Conservation (phyloP, 35 echinoderm and acorn worm genomes). For the Antedon bifida region DNA sequence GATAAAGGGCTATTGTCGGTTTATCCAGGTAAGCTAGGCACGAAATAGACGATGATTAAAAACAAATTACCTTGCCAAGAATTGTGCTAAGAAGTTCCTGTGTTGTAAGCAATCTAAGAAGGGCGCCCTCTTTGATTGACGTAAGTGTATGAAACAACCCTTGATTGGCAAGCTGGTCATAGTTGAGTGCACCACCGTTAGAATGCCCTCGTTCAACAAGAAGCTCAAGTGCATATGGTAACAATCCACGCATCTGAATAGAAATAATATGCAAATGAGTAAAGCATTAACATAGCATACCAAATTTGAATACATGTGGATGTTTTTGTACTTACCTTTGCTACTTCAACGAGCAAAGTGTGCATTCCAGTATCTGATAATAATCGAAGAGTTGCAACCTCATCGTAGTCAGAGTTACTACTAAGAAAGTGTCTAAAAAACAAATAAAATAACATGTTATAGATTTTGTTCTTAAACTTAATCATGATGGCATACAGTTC, state of each 20-base stretch:
- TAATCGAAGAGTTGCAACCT: background rate
- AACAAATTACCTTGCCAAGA: background rate
- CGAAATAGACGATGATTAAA: too few species aligned
- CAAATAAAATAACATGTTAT: background rate
- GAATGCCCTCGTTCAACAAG: background rate
- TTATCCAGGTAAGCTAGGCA: too few species aligned
- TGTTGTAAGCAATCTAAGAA: background rate
- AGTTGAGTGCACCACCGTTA: background rate
- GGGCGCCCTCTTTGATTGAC: background rate
- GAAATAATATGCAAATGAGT: background rate
- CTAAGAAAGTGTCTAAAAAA: constrained; percentile 2
- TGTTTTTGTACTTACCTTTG: background rate
- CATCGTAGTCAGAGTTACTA: constrained; percentile 4
- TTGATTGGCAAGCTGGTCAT: background rate
- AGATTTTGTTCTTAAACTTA: too few species aligned
- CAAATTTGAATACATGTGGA: too few species aligned
- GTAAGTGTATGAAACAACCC: background rate
- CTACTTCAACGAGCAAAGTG: background rate
- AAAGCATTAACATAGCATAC: too few species aligned
- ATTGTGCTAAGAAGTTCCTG: background rate
- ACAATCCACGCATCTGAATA: background rate
- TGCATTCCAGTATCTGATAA: constrained; percentile 2
- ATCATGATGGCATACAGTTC: background rate
- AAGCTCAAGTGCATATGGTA: background rate
- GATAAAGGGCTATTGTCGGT: too few species aligned